Evolutionary conservation across 2,797 vertebrate species (phyloP), one percentile per base, ranked within the genome.

Genomic region (Macrochelys suwanniensis): DNA sequence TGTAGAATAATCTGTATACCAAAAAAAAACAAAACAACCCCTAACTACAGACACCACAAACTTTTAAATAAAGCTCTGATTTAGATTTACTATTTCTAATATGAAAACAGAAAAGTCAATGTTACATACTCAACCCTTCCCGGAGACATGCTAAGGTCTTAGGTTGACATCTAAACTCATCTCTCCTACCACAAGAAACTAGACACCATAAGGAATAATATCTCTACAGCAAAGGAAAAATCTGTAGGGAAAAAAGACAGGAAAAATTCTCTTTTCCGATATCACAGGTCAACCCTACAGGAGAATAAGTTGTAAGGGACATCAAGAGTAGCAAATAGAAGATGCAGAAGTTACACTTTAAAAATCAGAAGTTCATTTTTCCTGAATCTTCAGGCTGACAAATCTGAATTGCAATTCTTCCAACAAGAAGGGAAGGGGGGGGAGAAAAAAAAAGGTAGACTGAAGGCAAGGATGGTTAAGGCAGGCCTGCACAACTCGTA

Each of bases 371-470:
- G 57, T 28, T 15, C 12, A 6, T 28, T 61, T 33, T 61, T 33
- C 54, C 59, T 61, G 59, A 61, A 8, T 37, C 19, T 68, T 37
- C 19, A 68, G 17, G 65, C 59, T 68, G 65, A 68, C 33, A 37
- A 68, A 68, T 68, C 17, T 68, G 65, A 68, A 68, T 37, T 37
- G n/a, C n/a, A 68, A 5, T 68, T 68, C 9, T 68, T 68, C n/a
- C 9, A 68, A 11, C 33, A n/a, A 65, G 28, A 5, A 33, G 12
- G 12, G 2, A 59, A 13, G 11, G 12, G 25, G 28, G 12, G 28
- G 2, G 17, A 4, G 11, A 6, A 2, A 16, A 3, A 7, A 4
- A 4, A 8, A n/a, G 17, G 33, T 16, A n/a, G 33, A 9, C 33
- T 65, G 33, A 19, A 16, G 31, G 31, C 15, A 65, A 65, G 16